Evolutionary conservation across 2,797 vertebrate species (phyloP), one percentile per base, ranked within the genome.

Genomic region (Enteromius thamalakanensis): DNA sequence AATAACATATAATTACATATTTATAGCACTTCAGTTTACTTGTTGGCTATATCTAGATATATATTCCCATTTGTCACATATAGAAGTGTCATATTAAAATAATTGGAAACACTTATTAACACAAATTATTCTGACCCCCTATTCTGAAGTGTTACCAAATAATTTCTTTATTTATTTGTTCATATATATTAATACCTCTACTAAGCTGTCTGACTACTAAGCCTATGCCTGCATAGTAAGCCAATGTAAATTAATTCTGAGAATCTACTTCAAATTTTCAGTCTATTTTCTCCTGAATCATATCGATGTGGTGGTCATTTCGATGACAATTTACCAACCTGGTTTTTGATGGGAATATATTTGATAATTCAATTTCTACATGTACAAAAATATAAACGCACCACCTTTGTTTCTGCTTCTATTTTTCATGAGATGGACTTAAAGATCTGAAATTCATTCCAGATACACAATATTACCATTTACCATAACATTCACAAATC

Each of bases 331-430:
- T 81, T 81, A 21, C 21, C 26, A 26, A 51, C 45, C 70, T 49
- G 29, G 55, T 14, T 65, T 40, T 12, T 49, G 58, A 75, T 75
- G 47, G 74, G 49, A 58, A 29, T 6, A 29, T 37, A 29, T 80
- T 71, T 74, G 21, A 23, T 51, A n/a, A 40, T 12, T 51, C 70
- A 65, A 21, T 74, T 81, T n/a, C n/a, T n/a, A n/a, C n/a, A n/a
- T n/a, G n/a, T n/a, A n/a, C n/a, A n/a, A n/a, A n/a, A n/a, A n/a
- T n/a, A n/a, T n/a, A n/a, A n/a, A n/a, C n/a, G n/a, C n/a, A n/a
- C n/a, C n/a, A n/a, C n/a, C n/a, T n/a, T n/a, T n/a, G n/a, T n/a
- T n/a, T n/a, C n/a, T n/a, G n/a, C n/a, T n/a, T n/a, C n/a, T n/a
- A n/a, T n/a, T n/a, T n/a, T n/a, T n/a, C n/a, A n/a, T n/a, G n/a